A percentile compares a stretch with the other conserved stretches of the same genome.
These are phyloP conservation scores for Thalassophryne amazonica DNA, from an alignment of 2,797 vertebrate species.

Conservation along the genomic window DNA sequence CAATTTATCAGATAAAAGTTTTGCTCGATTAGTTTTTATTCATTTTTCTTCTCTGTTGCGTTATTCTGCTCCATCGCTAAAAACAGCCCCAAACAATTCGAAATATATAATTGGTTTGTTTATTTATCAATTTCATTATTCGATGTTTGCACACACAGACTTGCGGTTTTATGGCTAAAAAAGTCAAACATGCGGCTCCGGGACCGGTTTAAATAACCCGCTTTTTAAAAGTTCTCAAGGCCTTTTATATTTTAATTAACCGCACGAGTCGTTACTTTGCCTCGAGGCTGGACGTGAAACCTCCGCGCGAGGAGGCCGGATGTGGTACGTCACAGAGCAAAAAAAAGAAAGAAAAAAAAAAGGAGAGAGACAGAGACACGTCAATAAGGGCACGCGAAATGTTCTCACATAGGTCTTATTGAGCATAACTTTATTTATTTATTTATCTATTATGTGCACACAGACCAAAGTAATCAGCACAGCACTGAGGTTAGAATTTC, in stretches of 20 bases:
- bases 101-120: constrained; percentile 6
- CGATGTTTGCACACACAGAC: constrained; percentile 11
- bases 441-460: no score
- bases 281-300: constrained; percentile 70
- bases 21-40: neutral
- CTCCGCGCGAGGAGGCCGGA: constrained; percentile 61
- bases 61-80: neutral
- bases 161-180: neutral
- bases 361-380: neutral
- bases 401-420: no score
- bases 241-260: constrained; percentile 72
- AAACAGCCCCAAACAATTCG: neutral
- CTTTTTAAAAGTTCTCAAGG: constrained; percentile 67
- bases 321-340: constrained; percentile 73
- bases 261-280: constrained; percentile 70
- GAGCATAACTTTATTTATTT: no score
- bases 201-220: constrained; percentile 32
- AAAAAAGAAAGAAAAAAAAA: constrained; percentile 18
- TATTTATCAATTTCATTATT: constrained; percentile 14
- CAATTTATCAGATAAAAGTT: no score
- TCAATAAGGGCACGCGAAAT: no score
- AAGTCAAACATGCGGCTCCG: neutral
- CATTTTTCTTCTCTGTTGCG: neutral
- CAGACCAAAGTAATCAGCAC: no score
- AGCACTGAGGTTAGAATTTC: no score